Conservation (phyloP, 2,888 invertebrate genomes). For the Leptura quadrifasciata region DNA sequence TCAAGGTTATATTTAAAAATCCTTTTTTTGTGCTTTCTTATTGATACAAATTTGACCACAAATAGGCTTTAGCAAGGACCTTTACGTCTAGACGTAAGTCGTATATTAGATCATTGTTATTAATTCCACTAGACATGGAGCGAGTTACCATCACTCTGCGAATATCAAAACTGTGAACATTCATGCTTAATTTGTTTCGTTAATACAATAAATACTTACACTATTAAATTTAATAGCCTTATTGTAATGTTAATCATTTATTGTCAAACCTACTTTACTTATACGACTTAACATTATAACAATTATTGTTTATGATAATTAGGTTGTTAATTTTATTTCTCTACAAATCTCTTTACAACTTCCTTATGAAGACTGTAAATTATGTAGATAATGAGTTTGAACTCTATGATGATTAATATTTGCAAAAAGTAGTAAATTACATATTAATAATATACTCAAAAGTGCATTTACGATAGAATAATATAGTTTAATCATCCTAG, state of each 20-base stretch:
- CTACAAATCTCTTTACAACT: constrained; percentile 35
- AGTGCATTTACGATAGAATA: constrained; percentile 22
- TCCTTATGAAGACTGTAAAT: constrained; percentile 35
- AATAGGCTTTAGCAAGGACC: no score
- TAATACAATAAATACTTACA: constrained; percentile 6
- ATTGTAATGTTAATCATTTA: constrained; percentile 31
- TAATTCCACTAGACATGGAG: background rate
- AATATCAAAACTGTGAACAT: background rate
- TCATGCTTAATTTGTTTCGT: background rate
- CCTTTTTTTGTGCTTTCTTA: no score
- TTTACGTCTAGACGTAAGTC: no score
- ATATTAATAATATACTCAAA: constrained; percentile 26
- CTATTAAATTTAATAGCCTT: constrained; percentile 21
- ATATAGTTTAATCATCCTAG: background rate
- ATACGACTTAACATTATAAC: constrained; percentile 16
- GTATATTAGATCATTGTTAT: background rate
- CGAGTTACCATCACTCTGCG: background rate
- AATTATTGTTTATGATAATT: constrained; percentile 39
- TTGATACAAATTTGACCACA: no score
- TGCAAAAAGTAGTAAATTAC: constrained; percentile 32
- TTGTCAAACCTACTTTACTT: constrained; percentile 26
- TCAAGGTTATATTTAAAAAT: no score
- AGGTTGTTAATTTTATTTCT: constrained; percentile 32
- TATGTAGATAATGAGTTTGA: constrained; percentile 39
- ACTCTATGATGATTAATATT: constrained; percentile 35